Evolutionary conservation across 2,888 invertebrate species (phyloP).

Genomic region (Ectemnius continuus): DNA sequence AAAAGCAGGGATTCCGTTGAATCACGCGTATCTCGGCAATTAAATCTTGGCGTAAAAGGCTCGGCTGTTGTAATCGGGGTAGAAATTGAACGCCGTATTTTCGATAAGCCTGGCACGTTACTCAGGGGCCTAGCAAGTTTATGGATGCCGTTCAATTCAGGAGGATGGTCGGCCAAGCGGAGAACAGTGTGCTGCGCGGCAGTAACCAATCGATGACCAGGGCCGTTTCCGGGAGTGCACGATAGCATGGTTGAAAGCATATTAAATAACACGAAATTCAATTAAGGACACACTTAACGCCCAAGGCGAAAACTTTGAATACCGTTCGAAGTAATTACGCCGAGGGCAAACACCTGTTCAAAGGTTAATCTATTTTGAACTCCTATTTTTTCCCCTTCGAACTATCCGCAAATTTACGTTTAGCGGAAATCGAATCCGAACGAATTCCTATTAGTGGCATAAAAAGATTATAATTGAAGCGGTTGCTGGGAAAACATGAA

Average conservation of each 20-base stretch:
- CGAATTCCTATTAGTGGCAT: neutral
- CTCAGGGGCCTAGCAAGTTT: constrained; percentile 59
- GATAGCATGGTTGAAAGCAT: constrained; percentile 67
- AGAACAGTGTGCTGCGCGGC: constrained; percentile 29
- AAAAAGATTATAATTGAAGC: neutral
- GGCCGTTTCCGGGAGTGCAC: constrained; percentile 57
- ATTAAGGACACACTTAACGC: constrained; percentile 72
- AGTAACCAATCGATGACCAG: constrained; percentile 43
- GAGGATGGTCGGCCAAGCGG: constrained; percentile 42
- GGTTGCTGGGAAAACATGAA: neutral
- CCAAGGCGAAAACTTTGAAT: constrained; percentile 64
- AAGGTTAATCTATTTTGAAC: constrained; percentile 31
- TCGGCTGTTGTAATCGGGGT: constrained; percentile 55
- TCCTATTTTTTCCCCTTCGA: constrained; percentile 4
- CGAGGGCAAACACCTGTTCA: constrained; percentile 18
- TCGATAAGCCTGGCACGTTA: constrained; percentile 59
- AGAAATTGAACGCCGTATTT: constrained; percentile 59
- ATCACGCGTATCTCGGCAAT: constrained; percentile 45
- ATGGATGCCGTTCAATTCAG: constrained; percentile 56
- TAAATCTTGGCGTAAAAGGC: constrained; percentile 32
- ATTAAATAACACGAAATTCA: constrained; percentile 76
- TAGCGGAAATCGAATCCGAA: neutral
- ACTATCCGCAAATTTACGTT: too few relatives aligned
- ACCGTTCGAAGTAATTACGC: constrained; percentile 72
- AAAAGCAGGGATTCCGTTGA: too few relatives aligned